These are phyloP conservation scores for Furnarius figulus DNA, from an alignment of 2,113 vertebrate species.

Conservation along the genomic window DNA sequence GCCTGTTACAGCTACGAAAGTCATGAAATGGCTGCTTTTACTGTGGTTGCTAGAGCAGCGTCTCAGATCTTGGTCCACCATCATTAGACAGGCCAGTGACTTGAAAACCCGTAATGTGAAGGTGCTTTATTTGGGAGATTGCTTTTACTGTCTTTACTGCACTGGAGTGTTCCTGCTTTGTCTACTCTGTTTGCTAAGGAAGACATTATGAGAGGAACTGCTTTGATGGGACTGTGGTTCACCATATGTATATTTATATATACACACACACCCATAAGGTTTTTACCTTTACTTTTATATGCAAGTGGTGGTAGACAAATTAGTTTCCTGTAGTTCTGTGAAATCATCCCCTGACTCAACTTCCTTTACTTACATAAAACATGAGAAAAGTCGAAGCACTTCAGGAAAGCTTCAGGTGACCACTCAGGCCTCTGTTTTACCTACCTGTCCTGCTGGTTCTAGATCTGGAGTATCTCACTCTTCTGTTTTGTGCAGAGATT, in stretches of 20 bases:
- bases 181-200: not conserved
- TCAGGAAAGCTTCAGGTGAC: not conserved
- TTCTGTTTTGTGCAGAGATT: not conserved
- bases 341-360: not conserved
- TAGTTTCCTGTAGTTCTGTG: not conserved
- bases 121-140: not conserved
- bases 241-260: too few species aligned
- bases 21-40: not conserved
- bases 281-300: not conserved
- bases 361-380: not conserved
- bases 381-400: not conserved
- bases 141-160: not conserved
- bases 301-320: not conserved
- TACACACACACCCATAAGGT: not conserved
- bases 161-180: not conserved
- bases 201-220: not conserved
- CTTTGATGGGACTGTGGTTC: not conserved
- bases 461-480: not conserved
- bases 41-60: not conserved
- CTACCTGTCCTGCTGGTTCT: not conserved
- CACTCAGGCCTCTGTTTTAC: not conserved
- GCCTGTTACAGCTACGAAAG: not conserved
- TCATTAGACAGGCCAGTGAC: not conserved
- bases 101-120: not conserved
- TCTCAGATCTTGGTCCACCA: not conserved